Base-by-base conservation (phyloP, 2,888 invertebrate genomes). In the Brachynemurus nebulosus region DNA sequence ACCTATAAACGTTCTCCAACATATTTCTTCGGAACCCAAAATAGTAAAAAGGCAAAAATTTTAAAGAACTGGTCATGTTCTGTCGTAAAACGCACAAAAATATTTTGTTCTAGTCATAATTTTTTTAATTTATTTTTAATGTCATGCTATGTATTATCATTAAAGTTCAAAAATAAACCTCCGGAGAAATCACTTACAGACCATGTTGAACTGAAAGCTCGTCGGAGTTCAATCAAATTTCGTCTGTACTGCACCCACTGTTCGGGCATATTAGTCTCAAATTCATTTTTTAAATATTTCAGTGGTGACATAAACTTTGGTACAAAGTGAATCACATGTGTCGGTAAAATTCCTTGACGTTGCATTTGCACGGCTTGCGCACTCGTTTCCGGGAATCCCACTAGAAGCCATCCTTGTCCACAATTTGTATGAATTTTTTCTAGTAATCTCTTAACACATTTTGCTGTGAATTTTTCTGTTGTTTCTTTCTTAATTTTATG, bases 271-370 rank as follows among this genome's bases (percentile, higher is more conserved):
- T 60, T 54, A 45, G 60, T 63, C 47, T 63, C 63, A n/a, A 61
- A 46, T 16, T 61, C 44, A 34, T 64, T 57, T 17, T 52, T 54
- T 19, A 64, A 44, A 19, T 56, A 52, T 1, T 61, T 62, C 23
- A 57, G 53, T 17, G 56, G 53, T 1, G 61, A 55, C 38, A 66
- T 59, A n/a, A 72, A 55, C 48, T 70, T 64, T 18, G 61, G 55
- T 38, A 66, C 59, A n/a, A 72, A 55, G 48, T 70, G 65, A 17
- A 72, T 54, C n/a, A 68, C 68, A 46, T 71, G 71, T 2, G 71
- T 68, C 2, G 72, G 71, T 42, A 69, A 54, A 41, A 72, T 63
- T 3, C 70, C 71, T 3, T 54, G 49, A 30, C 61, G 60, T 30
- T 68, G 56, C 19, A 72, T 53, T 25, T 58, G 57, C 49, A 60